phyloP scores from a whole-genome alignment of 2,113 vertebrate genomes.

The Loxodonta africana region DNA sequence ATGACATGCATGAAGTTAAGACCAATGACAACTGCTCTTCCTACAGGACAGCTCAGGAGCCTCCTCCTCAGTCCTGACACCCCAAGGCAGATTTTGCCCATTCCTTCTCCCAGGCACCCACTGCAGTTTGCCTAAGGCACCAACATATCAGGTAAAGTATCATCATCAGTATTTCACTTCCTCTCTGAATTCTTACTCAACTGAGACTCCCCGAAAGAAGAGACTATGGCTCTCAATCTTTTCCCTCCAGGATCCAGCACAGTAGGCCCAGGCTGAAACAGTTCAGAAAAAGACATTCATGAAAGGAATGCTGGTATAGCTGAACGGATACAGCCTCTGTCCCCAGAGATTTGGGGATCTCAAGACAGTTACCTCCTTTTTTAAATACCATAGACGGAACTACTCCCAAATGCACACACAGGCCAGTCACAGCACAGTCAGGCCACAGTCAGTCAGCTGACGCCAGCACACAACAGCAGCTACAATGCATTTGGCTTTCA shows the following conservation, averaged over 20 bases:
- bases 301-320: not conserved
- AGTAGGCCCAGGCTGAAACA: not conserved
- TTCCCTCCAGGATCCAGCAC: not conserved
- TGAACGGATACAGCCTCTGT: not conserved
- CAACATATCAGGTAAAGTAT: not conserved
- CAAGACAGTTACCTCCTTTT: not conserved
- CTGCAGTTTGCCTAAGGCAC: not conserved
- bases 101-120: not conserved
- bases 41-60: not conserved
- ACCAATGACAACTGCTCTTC: not conserved
- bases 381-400: no score
- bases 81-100: not conserved
- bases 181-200: not conserved
- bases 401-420: not conserved
- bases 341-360: not conserved
- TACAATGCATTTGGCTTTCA: not conserved
- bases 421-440: not conserved
- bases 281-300: not conserved
- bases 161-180: not conserved
- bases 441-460: no score
- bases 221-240: not conserved
- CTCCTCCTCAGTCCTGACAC: not conserved
- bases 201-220: not conserved
- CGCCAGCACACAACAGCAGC: not conserved
- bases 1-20: not conserved